Evolutionary conservation across 1,140 invertebrate species (phyloP).

Genomic region (Cydia strobilella): DNA sequence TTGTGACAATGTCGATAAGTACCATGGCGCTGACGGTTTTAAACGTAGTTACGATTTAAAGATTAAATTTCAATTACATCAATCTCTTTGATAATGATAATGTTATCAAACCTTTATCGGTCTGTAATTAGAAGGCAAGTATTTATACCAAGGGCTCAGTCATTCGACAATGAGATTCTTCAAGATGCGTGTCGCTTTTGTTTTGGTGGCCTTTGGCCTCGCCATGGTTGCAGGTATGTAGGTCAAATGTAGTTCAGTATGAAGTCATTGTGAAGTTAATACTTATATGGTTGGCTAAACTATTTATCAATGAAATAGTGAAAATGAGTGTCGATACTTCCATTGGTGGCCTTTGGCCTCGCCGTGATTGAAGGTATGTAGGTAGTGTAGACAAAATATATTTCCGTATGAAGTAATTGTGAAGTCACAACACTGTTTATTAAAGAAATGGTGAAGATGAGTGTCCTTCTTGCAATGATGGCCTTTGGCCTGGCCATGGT

Average conservation of each 20-base stretch:
- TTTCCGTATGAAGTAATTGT: too few relatives aligned
- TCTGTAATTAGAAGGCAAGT: neutral
- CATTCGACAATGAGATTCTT: neutral
- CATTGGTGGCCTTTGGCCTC: conserved; percentile 12
- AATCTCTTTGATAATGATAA: neutral
- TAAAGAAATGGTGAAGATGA: neutral
- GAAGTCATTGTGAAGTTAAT: too few relatives aligned
- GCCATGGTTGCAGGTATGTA: conserved; percentile 34
- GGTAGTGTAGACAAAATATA: neutral
- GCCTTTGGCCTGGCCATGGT: conserved; percentile 12
- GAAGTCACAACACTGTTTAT: neutral
- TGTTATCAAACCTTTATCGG: conserved; percentile 7
- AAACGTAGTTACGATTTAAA: neutral
- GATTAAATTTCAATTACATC: neutral
- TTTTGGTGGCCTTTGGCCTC: conserved; percentile 18
- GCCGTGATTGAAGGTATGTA: conserved; percentile 32
- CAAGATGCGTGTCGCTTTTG: conserved; percentile 20
- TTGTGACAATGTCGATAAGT: neutral
- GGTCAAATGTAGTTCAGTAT: neutral
- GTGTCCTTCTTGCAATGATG: neutral
- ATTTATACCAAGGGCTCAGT: neutral
- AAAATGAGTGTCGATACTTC: neutral
- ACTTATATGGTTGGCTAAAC: neutral
- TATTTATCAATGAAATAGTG: neutral
- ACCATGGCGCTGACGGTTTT: neutral